Evolutionary conservation across 2,113 vertebrate species (phyloP), one percentile per base, ranked within the genome.

Genomic region (Hoplias malabaricus): DNA sequence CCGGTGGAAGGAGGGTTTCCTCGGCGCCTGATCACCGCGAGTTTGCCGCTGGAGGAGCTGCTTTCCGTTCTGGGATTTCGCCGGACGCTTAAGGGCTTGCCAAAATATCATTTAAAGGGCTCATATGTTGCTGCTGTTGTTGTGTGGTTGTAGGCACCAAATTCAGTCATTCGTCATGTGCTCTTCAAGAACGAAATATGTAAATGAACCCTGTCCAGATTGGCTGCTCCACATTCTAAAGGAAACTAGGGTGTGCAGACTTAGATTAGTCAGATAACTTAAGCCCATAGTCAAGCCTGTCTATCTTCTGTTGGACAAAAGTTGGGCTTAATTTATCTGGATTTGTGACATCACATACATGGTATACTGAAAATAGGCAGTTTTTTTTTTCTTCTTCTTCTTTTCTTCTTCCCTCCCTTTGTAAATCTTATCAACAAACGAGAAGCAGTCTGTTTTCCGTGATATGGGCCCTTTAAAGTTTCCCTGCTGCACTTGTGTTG

Each of bases 1-100:
- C 36, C 68, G 77, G 72, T 77, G 83, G 85, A 86, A 78, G 78
- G 78, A n/a, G n/a, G 80, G 75, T 73, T 70, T 69, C 78, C 82
- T 76, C 65, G 50, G 83, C 80, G 83, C 36, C 31, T 73, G 77
- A 78, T 40, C 69, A 57, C 10, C 68, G 23, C 63, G 73, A 69
- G 71, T 83, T 54, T 80, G 50, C 75, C 80, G 79, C 80, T 84
- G 67, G 86, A 50, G 54, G 67, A 43, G 68, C 80, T 76, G 54
- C 53, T 78, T 82, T 84, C 75, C 75, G 63, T 33, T 71, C 38
- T 42, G 69, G 65, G 56, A 25, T 61, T 59, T 31, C 71, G 59
- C 75, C 50, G 59, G 66, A 43, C n/a, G 43, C 63, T 70, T 69
- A 69, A 65, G 75, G 4, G 16, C 50, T 36, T 56, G 50, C 43